These are phyloP conservation scores for Myiotriccus ornatus DNA, from an alignment of 2,797 vertebrate species.

Conservation along the genomic window DNA sequence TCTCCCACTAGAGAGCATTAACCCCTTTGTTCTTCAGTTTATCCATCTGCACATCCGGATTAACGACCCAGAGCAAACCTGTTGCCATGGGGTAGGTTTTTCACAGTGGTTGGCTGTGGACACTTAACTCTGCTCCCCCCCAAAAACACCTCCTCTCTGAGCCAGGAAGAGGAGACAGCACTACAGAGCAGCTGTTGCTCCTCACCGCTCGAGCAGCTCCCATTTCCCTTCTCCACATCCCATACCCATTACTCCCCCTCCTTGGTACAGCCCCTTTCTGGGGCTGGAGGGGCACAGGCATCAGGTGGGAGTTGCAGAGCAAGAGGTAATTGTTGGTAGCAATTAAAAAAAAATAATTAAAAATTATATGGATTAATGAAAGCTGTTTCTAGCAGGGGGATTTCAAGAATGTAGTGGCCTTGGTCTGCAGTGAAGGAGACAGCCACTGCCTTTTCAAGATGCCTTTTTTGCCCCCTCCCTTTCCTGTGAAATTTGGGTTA, in stretches of 20 bases:
- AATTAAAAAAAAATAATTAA: background rate
- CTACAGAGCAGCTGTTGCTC: background rate
- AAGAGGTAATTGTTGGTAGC: background rate
- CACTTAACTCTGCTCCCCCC: background rate
- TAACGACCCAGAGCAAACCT: background rate
- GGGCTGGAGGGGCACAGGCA: background rate
- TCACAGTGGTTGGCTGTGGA: background rate
- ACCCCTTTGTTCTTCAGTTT: background rate
- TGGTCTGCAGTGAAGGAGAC: background rate
- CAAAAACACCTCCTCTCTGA: background rate
- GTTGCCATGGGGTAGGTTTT: background rate
- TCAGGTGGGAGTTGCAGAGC: background rate
- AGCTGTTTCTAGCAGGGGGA: background rate
- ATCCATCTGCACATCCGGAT: background rate
- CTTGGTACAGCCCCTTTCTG: background rate
- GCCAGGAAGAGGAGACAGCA: background rate
- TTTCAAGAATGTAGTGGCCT: background rate
- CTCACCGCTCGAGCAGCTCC: background rate
- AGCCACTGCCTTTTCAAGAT: background rate
- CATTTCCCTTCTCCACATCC: background rate
- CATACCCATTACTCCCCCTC: accelerated
- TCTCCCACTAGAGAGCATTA: background rate
- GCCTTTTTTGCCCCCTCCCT: background rate
- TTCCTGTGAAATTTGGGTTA: conserved; percentile 32
- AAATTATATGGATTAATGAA: background rate